Evolutionary conservation across 1,140 invertebrate genomes (phyloP), one percentile per base, ranked within the genome.

Genomic region (Bombus ignitus): DNA sequence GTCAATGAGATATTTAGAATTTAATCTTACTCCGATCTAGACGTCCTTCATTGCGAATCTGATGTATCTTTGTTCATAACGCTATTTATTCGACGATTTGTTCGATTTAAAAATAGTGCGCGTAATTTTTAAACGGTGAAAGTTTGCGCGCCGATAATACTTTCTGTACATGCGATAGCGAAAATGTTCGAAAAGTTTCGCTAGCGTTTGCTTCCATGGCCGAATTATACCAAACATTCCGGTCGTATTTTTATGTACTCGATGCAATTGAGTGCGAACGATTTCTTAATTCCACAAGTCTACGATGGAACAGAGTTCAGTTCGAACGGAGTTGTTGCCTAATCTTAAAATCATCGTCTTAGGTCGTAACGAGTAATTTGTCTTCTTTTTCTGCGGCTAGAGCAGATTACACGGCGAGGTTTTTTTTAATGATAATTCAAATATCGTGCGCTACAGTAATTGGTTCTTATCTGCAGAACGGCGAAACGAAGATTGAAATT

Each of bases 401-500:
- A 47, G 22, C 42, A 74, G 84, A 85, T 85, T 85, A 53, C 59
- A 4, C 70, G 68, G 22, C 28, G 47, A 57, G 59, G 59, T 81
- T 47, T 73, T 81, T 81, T 66, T 81, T 32, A 57, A 85, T 81
- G 78, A 81, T 85, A 85, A 81, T 85, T 66, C 70, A 32, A 53
- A 35, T 39, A 65, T 85, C 83, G 76, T 44, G 76, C 53, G 68
- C 37, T 13, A 22, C 44, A 28, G 62, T 81, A 81, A 85, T 81
- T 85, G 79, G 25, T 85, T 85, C 53, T 85, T 85, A 85, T 81
- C 79, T 81, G 37, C 57, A 2, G 18, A 10, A 9, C 57, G 42
- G 32, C 35, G n/a, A 78, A 72, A 59, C 74, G 59, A 73, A 59
- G 83, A 81, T 73, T 57, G 59, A 47, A 66, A 85, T 65, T 66